Evolutionary conservation across 2,888 invertebrate genomes (phyloP).

Genomic region (Heliconius charithonia): DNA sequence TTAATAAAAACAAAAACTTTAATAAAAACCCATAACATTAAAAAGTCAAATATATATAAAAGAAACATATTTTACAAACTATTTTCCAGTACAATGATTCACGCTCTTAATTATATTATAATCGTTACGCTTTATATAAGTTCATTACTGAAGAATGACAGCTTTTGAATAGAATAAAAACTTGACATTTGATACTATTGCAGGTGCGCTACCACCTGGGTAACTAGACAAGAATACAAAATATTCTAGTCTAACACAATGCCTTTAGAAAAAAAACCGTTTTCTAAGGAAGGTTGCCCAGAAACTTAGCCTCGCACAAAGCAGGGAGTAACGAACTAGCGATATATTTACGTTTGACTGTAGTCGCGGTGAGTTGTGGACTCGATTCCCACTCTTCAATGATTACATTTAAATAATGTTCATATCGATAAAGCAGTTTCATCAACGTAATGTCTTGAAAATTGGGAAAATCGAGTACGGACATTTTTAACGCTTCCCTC

Average conservation of each 20-base stretch:
- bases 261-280: constrained; percentile 10
- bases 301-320: too few species aligned
- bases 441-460: background rate
- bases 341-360: background rate
- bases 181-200: constrained; percentile 28
- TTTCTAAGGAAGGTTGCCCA: background rate
- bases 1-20: too few species aligned
- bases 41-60: too few species aligned
- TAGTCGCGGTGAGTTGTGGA: background rate
- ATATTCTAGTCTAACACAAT: constrained; percentile 11
- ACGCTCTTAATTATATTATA: too few species aligned
- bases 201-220: constrained; percentile 25
- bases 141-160: constrained; percentile 8
- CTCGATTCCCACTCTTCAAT: background rate
- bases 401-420: too few species aligned
- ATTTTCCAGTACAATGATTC: background rate
- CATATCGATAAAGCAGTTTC: background rate
- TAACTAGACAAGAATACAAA: constrained; percentile 11
- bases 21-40: too few species aligned
- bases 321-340: too few species aligned
- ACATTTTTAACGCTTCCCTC: background rate
- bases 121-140: background rate
- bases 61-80: background rate
- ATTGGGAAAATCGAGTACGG: background rate
- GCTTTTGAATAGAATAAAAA: constrained; percentile 16